Evolutionary conservation across 2,888 invertebrate genomes (phyloP), one percentile per base, ranked within the genome.

Genomic region (Lamproptera curius): DNA sequence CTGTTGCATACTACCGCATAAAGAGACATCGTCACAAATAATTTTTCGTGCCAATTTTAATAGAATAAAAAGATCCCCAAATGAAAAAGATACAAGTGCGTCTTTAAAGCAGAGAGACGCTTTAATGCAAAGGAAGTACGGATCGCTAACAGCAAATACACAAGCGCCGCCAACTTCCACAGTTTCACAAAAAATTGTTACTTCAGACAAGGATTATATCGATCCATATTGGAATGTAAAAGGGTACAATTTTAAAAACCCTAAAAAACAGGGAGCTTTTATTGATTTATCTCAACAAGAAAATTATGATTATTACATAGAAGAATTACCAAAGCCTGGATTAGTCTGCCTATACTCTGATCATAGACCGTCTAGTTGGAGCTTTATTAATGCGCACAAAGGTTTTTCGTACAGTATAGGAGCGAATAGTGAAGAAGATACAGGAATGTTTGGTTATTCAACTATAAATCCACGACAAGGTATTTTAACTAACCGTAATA

Each of bases 171-270:
- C 61, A 13, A 54, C 60, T 20, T 55, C 59, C 11, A 57, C 63
- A 13, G 17, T 53, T 16, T 56, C 53, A 14, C 59, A 61, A 20
- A 68, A 62, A 57, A 71, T 79, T 39, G 69, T 71, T 1, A 70
- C 70, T 11, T 72, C 73, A 36, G 66, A 77, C 14, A 56, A 57
- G 11, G 75, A 73, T 40, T 61, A 81, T 17, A 61, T 65, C 26
- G 86, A 87, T 55, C 86, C 86, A 1, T 87, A 86, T 53, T 80
- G 73, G 72, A 87, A 87, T 59, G 70, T 86, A 8, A 86, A 82
- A 63, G 77, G 70, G 53, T 51, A 60, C 2, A 74, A 75, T 46
- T 63, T 70, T 14, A 63, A 67, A 44, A 62, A 61, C 16, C 60
- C 61, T 6, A 53, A 64, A 46, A 57, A 38, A 43, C 34, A 39